Percentiles rank a stretch among this genome's conserved stretches.
Evolutionary conservation across 1,140 invertebrate species (phyloP).

Genomic region (Lamellibrachia luymesi): DNA sequence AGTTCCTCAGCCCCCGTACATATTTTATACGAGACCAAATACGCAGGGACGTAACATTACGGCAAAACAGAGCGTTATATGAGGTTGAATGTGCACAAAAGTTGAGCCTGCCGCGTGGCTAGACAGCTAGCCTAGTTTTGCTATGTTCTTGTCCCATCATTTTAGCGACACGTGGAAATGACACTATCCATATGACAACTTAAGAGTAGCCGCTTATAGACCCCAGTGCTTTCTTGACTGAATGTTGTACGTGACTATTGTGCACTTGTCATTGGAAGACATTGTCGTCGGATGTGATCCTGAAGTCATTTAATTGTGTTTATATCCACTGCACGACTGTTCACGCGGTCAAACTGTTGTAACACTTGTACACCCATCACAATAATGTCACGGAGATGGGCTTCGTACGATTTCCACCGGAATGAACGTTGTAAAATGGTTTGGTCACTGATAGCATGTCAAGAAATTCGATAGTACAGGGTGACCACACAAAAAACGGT

Average conservation of each 20-base stretch:
- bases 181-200: neutral
- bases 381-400: too few relatives aligned
- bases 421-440: too few relatives aligned
- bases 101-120: neutral
- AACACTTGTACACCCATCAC: too few relatives aligned
- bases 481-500: too few relatives aligned
- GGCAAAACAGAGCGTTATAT: neutral
- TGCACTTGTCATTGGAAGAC: too few relatives aligned
- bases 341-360: too few relatives aligned
- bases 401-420: too few relatives aligned
- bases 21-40: neutral
- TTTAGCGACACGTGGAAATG: neutral
- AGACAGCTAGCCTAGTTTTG: neutral
- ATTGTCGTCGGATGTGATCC: too few relatives aligned
- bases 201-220: neutral
- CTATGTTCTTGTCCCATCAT: neutral
- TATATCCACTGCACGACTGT: too few relatives aligned
- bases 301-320: too few relatives aligned
- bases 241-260: neutral
- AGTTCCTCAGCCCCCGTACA: neutral
- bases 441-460: too few relatives aligned
- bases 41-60: neutral
- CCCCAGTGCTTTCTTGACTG: neutral
- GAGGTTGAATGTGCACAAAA: neutral
- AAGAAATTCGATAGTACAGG: too few relatives aligned